Evolutionary conservation across 2,888 invertebrate genomes (phyloP).

Genomic region (Neoitamus cyanurus): DNA sequence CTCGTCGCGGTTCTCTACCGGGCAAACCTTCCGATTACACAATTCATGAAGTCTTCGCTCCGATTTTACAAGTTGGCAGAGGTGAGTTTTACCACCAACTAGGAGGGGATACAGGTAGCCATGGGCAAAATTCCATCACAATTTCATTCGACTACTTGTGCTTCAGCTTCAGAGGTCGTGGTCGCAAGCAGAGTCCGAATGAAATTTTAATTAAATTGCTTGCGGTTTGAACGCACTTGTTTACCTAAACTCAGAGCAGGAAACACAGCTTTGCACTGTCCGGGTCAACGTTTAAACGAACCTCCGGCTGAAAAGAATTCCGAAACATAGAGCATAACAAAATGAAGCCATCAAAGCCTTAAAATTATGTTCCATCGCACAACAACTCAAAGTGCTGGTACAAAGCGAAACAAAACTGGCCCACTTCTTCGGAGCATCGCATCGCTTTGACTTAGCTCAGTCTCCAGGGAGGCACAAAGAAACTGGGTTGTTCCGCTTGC

Average conservation of each 20-base stretch:
- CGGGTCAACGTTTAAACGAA: background rate
- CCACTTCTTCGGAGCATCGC: background rate
- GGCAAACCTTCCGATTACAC: background rate
- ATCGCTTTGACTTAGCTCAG: constrained; percentile 24
- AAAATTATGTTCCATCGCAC: background rate
- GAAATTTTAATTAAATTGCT: background rate
- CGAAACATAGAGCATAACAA: background rate
- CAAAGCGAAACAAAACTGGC: constrained; percentile 28
- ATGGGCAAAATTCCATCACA: background rate
- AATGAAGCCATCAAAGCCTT: constrained; percentile 15
- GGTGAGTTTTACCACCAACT: background rate
- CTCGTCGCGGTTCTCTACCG: background rate
- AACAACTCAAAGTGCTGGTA: background rate
- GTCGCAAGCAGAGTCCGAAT: background rate
- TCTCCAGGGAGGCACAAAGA: constrained; percentile 10
- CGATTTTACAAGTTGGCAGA: background rate
- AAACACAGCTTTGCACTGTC: background rate
- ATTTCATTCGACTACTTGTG: background rate
- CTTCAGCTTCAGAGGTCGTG: background rate
- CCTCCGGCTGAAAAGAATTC: background rate
- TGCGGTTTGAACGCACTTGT: background rate
- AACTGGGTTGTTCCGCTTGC: constrained; percentile 8
- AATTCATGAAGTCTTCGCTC: background rate
- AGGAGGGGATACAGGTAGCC: background rate
- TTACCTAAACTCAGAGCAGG: background rate